Evolutionary conservation across 2,797 vertebrate genomes (phyloP), one percentile per base, ranked within the genome.

Genomic region (Brotula barbata): DNA sequence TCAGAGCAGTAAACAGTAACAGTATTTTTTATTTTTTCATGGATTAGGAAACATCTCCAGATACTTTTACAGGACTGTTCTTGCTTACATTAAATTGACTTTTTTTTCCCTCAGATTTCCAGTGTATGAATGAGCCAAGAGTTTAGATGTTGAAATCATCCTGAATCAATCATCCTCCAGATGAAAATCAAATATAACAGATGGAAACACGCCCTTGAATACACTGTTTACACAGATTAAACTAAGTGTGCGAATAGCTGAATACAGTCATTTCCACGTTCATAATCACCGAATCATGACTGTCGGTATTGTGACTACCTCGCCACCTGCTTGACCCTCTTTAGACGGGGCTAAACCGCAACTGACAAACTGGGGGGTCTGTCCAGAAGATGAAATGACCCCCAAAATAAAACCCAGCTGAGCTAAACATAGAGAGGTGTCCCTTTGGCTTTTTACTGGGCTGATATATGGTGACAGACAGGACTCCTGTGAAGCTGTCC

Each of bases 351-450:
- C 71, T 57, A 60, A 33, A 7, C 34, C 21, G 17, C 41, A 58
- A 64, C 67, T 34, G 58, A 67, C 58, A 64, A 49, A 52, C 57
- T 64, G 74, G 64, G 74, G 75, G 69, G 77, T 65, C 70, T 62
- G 46, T 59, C 57, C 61, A 52, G 51, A 52, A 74, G 77, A 71
- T 52, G 51, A 62, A 68, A 75, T 71, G 68, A 71, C 70, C 67
- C 70, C 63, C 55, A 75, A 77, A 84, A 84, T 62, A 72, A 78
- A 78, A 71, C 49, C 56, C 69, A 49, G 50, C 58, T 45, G 59
- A 42, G 39, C 75, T 85, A 80, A 68, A 82, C 70, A 73, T 80
- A 82, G 82, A 58, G 52, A 40, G 60, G 63, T 49, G 31, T 33
- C 56, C 48, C 48, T 63, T 58, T 49, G 42, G 59, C 46, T 44